A percentile compares a stretch with the other conserved stretches of the same genome.
Conservation (phyloP, 92 coral and sea anemone genomes). For the Epizoanthus ramosus region DNA sequence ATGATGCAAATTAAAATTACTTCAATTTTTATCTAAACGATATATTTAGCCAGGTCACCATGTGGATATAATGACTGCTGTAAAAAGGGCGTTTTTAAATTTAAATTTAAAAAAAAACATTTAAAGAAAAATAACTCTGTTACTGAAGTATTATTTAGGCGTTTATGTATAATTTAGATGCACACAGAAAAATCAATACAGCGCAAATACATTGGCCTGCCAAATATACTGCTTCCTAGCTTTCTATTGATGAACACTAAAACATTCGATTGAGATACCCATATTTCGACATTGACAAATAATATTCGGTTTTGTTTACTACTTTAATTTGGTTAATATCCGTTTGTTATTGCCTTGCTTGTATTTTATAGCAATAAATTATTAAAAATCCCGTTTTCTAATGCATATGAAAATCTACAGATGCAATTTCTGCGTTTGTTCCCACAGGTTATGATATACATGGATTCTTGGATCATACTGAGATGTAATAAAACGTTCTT, state of each 20-base stretch:
- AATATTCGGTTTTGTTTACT: conserved; percentile 2
- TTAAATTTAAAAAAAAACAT: no score
- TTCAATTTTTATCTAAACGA: background rate
- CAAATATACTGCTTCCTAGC: background rate
- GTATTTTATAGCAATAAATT: background rate
- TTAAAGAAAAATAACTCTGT: no score
- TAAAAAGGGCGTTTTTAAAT: background rate
- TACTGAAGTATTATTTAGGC: no score
- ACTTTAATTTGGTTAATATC: background rate
- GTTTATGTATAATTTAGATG: no score
- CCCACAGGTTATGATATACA: no score
- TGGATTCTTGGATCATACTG: no score
- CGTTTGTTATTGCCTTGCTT: conserved; percentile 13
- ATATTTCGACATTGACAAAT: conserved; percentile 20
- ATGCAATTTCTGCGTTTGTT: background rate
- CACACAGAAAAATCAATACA: no score
- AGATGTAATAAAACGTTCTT: no score
- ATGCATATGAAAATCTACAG: conserved; percentile 18
- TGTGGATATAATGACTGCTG: background rate
- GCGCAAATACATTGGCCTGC: background rate
- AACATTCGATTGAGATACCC: no score
- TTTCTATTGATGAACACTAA: background rate
- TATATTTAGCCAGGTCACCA: background rate
- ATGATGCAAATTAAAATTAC: conserved; percentile 17
- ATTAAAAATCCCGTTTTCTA: background rate